These are phyloP conservation scores for Perdita meconis DNA, from an alignment of 2,888 invertebrate genomes.

Conservation along the genomic window DNA sequence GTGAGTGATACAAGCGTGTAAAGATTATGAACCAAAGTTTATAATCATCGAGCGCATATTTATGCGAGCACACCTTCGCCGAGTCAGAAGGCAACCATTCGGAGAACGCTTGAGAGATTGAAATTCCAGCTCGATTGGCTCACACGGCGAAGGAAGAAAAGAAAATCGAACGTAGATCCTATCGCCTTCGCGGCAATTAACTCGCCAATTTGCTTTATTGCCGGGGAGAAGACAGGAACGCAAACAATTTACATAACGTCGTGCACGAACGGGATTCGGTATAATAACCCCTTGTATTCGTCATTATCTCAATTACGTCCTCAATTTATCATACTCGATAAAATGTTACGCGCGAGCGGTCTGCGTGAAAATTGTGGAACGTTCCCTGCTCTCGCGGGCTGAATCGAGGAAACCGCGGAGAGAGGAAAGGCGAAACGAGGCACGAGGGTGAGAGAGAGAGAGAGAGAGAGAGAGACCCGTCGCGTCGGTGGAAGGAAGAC, in stretches of 20 bases:
- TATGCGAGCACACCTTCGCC: neutral
- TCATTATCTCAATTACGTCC: constrained; percentile 20
- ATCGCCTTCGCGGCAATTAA: neutral
- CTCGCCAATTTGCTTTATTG: neutral
- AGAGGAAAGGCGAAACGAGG: neutral
- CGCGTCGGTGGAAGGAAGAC: constrained; percentile 36
- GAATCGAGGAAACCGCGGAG: neutral
- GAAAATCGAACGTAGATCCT: neutral
- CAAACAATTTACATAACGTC: constrained; percentile 15
- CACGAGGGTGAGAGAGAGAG: neutral
- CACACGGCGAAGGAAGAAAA: neutral
- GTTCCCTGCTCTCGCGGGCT: neutral
- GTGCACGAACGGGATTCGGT: neutral
- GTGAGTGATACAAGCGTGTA: neutral
- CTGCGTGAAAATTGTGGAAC: constrained; percentile 23
- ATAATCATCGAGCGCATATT: neutral
- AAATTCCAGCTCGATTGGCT: neutral
- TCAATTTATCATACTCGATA: constrained; percentile 26
- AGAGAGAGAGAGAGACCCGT: constrained; percentile 10
- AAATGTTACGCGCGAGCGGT: constrained; percentile 21
- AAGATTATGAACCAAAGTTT: neutral
- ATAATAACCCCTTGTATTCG: neutral
- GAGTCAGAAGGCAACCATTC: neutral
- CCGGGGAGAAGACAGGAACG: neutral
- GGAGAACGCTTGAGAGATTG: neutral